phyloP scores from a whole-genome alignment of 2,888 invertebrate species.

The Sthenelais limicola region DNA sequence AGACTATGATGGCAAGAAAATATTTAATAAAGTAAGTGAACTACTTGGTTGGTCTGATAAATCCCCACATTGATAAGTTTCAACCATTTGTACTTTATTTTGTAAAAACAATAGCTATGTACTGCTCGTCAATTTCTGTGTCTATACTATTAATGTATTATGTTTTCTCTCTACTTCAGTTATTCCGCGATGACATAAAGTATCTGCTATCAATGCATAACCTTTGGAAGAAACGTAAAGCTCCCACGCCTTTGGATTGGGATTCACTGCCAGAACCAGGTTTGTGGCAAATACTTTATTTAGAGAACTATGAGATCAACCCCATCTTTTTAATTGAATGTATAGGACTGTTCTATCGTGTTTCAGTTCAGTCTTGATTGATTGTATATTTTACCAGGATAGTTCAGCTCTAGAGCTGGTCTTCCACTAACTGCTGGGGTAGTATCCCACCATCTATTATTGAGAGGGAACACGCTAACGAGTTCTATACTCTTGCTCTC shows the following conservation, averaged over 20 bases:
- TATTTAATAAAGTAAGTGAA: conserved; percentile 84
- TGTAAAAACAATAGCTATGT: not conserved
- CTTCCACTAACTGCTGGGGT: no score
- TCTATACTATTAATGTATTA: not conserved
- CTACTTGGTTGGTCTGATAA: not conserved
- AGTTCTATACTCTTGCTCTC: no score
- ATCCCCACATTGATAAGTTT: no score
- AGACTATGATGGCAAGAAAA: conserved; percentile 85
- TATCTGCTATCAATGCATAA: conserved; percentile 95
- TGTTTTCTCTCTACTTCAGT: conserved; percentile 66
- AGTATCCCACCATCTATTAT: no score
- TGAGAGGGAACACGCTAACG: no score
- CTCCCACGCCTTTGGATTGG: conserved; percentile 83
- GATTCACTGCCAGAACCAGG: conserved; percentile 76
- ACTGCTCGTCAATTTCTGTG: not conserved
- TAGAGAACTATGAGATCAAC: not conserved
- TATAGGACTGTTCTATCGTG: not conserved
- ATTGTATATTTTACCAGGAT: no score
- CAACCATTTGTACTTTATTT: not conserved
- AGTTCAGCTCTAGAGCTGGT: no score
- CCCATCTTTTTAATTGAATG: conserved; percentile 3
- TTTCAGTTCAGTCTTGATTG: no score
- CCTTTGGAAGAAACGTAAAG: conserved; percentile 89
- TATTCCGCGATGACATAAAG: conserved; percentile 94
- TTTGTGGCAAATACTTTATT: conserved; percentile 46